Conservation (phyloP, 2,113 vertebrate species). For the Psittacula cyanocephala region DNA sequence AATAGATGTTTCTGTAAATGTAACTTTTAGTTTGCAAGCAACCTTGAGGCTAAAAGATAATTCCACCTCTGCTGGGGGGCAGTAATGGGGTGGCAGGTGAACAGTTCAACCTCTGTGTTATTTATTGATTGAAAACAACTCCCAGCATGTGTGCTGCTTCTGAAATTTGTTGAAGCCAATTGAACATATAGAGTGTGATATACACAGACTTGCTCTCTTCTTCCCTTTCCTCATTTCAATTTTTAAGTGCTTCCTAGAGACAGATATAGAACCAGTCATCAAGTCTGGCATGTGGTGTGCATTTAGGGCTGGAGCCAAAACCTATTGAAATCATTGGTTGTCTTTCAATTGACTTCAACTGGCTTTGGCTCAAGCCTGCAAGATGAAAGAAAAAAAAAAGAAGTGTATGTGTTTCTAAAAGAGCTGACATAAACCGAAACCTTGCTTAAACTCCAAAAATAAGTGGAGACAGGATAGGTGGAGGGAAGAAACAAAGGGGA, state of each 20-base stretch:
- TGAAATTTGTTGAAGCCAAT: constrained; percentile 46
- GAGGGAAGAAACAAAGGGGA: background rate
- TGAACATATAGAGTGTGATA: background rate
- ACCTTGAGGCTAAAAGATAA: constrained; percentile 46
- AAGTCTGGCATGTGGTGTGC: background rate
- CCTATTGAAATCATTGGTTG: background rate
- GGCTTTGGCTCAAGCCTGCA: background rate
- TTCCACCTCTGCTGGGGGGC: constrained; percentile 23
- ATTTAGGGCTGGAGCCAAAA: constrained; percentile 32
- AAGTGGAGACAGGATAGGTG: background rate
- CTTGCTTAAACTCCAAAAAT: background rate
- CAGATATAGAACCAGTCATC: constrained; percentile 2
- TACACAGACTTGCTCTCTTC: constrained; percentile 5
- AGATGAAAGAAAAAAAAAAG: background rate
- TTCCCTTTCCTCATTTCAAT: constrained; percentile 35
- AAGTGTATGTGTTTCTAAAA: background rate
- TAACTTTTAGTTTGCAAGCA: constrained; percentile 48
- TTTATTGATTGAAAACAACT: constrained; percentile 57
- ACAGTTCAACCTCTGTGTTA: constrained; percentile 31
- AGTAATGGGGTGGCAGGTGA: constrained; percentile 29
- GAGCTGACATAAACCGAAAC: background rate
- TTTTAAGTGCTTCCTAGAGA: constrained; percentile 48
- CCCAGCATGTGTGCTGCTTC: background rate
- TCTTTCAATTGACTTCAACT: constrained; percentile 39
- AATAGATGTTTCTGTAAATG: constrained; percentile 65